Percentiles rank a stretch among this genome's conserved stretches.
phyloP scores from a whole-genome alignment of 2,797 vertebrate species.

The Crypturellus tataupa region DNA sequence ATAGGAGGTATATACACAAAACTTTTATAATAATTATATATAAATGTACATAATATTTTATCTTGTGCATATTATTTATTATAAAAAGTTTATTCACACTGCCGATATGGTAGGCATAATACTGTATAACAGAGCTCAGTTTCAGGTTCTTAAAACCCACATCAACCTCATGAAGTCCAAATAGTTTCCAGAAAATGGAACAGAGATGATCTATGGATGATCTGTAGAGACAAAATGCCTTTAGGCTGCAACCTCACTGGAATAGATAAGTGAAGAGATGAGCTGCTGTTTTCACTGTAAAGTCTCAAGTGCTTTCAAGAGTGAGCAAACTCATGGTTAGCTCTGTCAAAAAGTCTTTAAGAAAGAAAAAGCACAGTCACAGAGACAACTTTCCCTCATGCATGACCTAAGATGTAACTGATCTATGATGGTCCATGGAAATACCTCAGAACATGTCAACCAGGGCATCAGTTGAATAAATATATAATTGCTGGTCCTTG shows the following conservation, averaged over 20 bases:
- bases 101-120: not conserved
- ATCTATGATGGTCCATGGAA: not conserved
- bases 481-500: not conserved
- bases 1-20: not conserved
- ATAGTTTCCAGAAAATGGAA: not conserved
- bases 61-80: not conserved
- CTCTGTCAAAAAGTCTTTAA: not conserved
- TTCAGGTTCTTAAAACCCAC: not conserved
- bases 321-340: not conserved
- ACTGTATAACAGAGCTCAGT: accelerated
- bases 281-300: not conserved
- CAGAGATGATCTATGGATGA: not conserved
- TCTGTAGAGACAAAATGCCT: not conserved
- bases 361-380: not conserved
- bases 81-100: not conserved
- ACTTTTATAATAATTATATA: not conserved
- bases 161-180: not conserved
- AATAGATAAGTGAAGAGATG: not conserved
- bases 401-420: not conserved
- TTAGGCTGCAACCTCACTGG: not conserved
- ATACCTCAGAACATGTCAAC: accelerated
- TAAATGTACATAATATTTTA: not conserved
- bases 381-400: not conserved
- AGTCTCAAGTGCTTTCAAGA: not conserved
- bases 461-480: not conserved